These are phyloP conservation scores for Orientallactaga sibirica DNA, from an alignment of 2,797 vertebrate genomes.

Conservation along the genomic window DNA sequence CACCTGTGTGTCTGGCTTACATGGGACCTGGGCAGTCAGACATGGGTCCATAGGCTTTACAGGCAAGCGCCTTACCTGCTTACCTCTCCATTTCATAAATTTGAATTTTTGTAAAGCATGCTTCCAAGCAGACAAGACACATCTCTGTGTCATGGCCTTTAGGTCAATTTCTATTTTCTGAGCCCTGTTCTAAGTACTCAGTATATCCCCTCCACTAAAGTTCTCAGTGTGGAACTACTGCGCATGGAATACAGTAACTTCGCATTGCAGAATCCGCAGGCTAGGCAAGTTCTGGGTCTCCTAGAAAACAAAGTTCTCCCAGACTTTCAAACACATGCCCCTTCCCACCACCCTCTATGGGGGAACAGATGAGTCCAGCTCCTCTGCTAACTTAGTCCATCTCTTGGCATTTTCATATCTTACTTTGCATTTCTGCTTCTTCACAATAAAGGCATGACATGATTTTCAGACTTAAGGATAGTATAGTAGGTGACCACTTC, in stretches of 20 bases:
- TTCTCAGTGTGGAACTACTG: neutral
- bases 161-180: neutral
- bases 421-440: neutral
- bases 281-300: neutral
- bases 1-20: no score
- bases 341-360: no score
- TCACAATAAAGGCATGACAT: neutral
- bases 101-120: neutral
- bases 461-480: conserved; percentile 8
- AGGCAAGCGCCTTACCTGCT: no score
- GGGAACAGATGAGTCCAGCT: neutral
- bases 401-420: conserved; percentile 4
- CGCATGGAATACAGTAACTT: neutral
- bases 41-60: no score
- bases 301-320: neutral
- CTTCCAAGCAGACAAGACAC: neutral
- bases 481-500: neutral
- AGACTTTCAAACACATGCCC: neutral
- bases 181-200: neutral
- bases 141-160: neutral
- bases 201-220: neutral
- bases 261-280: neutral
- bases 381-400: neutral
- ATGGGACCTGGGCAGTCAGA: no score
- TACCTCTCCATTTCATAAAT: neutral